Evolutionary conservation across 2,797 vertebrate genomes (phyloP), one percentile per base, ranked within the genome.

Genomic region (Channallabes apus): DNA sequence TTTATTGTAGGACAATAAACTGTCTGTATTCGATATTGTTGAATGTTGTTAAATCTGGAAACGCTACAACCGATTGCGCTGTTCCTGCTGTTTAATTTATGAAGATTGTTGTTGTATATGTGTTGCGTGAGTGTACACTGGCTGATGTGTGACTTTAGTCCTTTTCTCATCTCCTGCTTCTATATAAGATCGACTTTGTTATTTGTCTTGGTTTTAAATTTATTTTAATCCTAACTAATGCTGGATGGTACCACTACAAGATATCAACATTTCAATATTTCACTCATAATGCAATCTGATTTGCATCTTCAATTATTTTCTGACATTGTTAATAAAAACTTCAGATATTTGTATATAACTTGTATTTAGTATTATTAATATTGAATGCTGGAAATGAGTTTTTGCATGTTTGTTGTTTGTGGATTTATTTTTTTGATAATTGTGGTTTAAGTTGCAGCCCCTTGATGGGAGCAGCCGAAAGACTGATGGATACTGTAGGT

Each of bases 11-110:
- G 4, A 7, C 2, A 35, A 59, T 46, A 46, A 24, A 58, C 0
- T 56, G 54, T 61, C 38, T 64, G 38, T 62, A 22, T 69, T 59
- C 38, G 35, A 59, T 86, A 80, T 61, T 51, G 27, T 35, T 51
- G 22, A 75, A 22, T 32, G 69, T 18, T 32, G 22, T 67, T 85
- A 75, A 80, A 58, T 81, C 6, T 85, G 20, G 59, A 85, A 64
- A 80, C 41, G 20, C 58, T 72, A 20, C 35, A 54, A 7, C 12
- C 6, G 41, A 65, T 51, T 17, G 77, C 2, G 51, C 62, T 82
- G 71, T 82, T 85, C 58, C 61, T 76, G 78, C 27, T 75, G 46
- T 54, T 69, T 64, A 69, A 77, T 82, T 82, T 82, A 81, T 81
- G 3, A 76, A 29, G 46, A 18, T 71, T 27, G 20, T 84, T 15